Evolutionary conservation across 2,888 invertebrate species (phyloP).

Genomic region (Drosophila incognita): DNA sequence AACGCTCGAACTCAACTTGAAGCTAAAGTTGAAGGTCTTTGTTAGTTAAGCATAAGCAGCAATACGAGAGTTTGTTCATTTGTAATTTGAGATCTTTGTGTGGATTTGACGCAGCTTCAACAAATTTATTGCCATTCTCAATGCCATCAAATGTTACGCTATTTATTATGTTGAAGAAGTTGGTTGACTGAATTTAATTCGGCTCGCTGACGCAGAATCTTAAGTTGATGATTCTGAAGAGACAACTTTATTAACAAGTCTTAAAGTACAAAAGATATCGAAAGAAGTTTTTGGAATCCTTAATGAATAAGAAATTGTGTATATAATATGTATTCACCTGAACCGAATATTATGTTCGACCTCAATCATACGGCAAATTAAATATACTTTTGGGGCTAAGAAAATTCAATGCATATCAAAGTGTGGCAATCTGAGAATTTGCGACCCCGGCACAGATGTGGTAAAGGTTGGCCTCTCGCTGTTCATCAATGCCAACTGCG

Average conservation of each 20-base stretch:
- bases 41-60: not conserved
- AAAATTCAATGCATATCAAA: not conserved
- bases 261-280: not conserved
- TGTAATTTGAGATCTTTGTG: slow-evolving; percentile 10
- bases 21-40: slow-evolving; percentile 4
- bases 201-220: not conserved
- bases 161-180: not conserved
- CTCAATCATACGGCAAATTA: not conserved
- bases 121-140: slow-evolving; percentile 13
- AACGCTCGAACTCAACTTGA: slow-evolving; percentile 10
- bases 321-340: not conserved
- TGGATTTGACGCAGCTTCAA: slow-evolving; percentile 10
- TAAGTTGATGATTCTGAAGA: not conserved
- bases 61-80: slow-evolving; percentile 11
- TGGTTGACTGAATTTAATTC: slow-evolving; percentile 7
- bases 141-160: not conserved
- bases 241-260: not conserved
- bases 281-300: not conserved
- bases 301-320: not conserved
- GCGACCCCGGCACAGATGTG: not conserved
- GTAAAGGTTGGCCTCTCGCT: slow-evolving; percentile 21
- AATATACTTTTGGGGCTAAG: not conserved
- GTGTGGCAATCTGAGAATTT: slow-evolving; percentile 2
- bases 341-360: not conserved
- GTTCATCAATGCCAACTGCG: slow-evolving; percentile 37